Conservation (phyloP, 2,888 invertebrate genomes). For the Drosophila merina region DNA sequence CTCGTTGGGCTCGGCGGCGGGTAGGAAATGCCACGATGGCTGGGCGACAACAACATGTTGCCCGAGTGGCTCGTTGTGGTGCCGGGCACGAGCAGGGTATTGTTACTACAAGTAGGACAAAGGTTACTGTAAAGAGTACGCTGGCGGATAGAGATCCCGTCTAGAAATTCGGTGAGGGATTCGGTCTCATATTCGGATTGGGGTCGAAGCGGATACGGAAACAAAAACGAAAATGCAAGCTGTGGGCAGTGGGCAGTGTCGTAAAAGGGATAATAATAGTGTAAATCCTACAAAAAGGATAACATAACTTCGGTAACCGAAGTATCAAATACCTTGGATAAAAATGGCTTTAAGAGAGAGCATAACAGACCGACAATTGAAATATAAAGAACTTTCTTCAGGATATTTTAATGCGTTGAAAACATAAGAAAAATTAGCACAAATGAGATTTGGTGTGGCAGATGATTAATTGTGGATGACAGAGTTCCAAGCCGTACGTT, state of each 20-base stretch:
- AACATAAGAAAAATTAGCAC: slow-evolving; percentile 14
- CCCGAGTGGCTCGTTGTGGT: slow-evolving; percentile 83
- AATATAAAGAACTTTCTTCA: background rate
- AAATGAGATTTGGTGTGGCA: slow-evolving; percentile 12
- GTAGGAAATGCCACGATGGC: slow-evolving; percentile 90
- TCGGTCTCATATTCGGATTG: slow-evolving; percentile 21
- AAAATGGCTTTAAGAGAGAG: background rate
- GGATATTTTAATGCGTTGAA: background rate
- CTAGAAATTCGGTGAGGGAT: slow-evolving; percentile 2
- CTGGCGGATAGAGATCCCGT: slow-evolving; percentile 24
- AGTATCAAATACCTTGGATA: background rate
- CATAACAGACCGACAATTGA: slow-evolving; percentile 2
- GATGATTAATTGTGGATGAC: slow-evolving; percentile 20
- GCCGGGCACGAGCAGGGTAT: slow-evolving; percentile 86
- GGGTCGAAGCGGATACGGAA: slow-evolving; percentile 23
- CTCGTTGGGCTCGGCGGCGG: slow-evolving; percentile 91
- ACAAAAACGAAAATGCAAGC: slow-evolving; percentile 31
- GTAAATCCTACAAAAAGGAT: slow-evolving; percentile 27
- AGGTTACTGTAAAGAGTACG: slow-evolving; percentile 78
- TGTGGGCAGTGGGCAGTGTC: slow-evolving; percentile 25
- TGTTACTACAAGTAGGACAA: slow-evolving; percentile 85
- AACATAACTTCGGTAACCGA: slow-evolving; percentile 10
- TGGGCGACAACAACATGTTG: slow-evolving; percentile 85
- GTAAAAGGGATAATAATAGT: slow-evolving; percentile 29
- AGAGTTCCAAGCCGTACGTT: slow-evolving; percentile 19